phyloP scores from a whole-genome alignment of 2,888 invertebrate genomes.

The Watsonalla binaria region DNA sequence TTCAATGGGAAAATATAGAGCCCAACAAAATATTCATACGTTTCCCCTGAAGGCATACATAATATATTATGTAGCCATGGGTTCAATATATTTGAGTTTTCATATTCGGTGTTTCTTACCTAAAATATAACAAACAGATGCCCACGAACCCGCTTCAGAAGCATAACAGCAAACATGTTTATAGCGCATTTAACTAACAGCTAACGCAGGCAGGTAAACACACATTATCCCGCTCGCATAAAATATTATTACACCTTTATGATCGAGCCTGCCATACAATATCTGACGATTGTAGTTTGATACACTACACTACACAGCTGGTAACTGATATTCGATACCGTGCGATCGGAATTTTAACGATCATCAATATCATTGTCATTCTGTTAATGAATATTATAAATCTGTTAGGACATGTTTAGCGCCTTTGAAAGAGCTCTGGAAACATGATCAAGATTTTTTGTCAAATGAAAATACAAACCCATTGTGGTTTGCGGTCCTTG shows the following conservation, averaged over 20 bases:
- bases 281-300: conserved; percentile 21
- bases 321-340: conserved; percentile 30
- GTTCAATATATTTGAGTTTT: not conserved
- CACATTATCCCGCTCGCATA: conserved; percentile 17
- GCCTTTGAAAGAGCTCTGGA: too few species aligned
- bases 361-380: conserved; percentile 5
- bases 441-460: too few species aligned
- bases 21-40: not conserved
- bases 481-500: too few species aligned
- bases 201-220: conserved; percentile 9
- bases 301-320: conserved; percentile 7
- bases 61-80: not conserved
- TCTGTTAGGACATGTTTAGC: conserved; percentile 5
- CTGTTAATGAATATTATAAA: conserved; percentile 4
- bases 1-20: not conserved
- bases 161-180: not conserved
- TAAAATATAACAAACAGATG: not conserved
- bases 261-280: conserved; percentile 19
- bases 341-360: conserved; percentile 17
- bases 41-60: not conserved
- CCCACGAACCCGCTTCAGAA: not conserved
- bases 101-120: not conserved
- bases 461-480: too few species aligned
- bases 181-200: conserved; percentile 15
- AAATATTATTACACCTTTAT: conserved; percentile 17